Evolutionary conservation across 2,888 invertebrate species (phyloP), one percentile per base, ranked within the genome.

Genomic region (Merodon equestris): DNA sequence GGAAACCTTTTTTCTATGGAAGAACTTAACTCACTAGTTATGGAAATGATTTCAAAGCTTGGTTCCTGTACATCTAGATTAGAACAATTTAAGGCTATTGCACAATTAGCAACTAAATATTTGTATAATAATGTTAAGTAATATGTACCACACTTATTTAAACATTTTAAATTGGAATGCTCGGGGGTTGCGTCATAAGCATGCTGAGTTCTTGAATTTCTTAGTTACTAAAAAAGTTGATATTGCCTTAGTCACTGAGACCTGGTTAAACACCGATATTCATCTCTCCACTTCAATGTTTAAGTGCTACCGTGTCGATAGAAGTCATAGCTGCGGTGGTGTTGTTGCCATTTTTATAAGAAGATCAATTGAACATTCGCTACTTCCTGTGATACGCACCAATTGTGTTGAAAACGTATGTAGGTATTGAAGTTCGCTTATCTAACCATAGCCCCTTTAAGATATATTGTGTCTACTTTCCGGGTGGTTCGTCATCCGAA

Each of bases 291-390:
- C 17, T n/a, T 9, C 34, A 14, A 56, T 27, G 5, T 36, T 10
- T 36, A 36, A 36, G 10, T 63, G 34, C 13, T 53, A 53, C 18
- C 48, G 45, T 54, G 36, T 36, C 10, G 36, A 36, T 36, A 5
- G 36, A 36, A 38, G 36, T 19, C 19, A 18, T 19, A 15, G 54
- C 53, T 36, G 9, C 14, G 54, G 45, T 47, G 64, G 64, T 19
- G 45, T 45, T 18, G 51, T 47, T 27, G 64, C 47, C n/a, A n/a
- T n/a, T n/a, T n/a, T n/a, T n/a, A n/a, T n/a, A n/a, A n/a, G n/a
- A n/a, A n/a, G n/a, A n/a, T n/a, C n/a, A n/a, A n/a, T n/a, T n/a
- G n/a, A n/a, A n/a, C n/a, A n/a, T n/a, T n/a, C n/a, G n/a, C n/a
- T 47, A 7, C 18, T 47, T 18, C 47, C 47, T n/a, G n/a, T n/a